phyloP scores from a whole-genome alignment of 1,140 invertebrate genomes.

The Zaprionus capensis region DNA sequence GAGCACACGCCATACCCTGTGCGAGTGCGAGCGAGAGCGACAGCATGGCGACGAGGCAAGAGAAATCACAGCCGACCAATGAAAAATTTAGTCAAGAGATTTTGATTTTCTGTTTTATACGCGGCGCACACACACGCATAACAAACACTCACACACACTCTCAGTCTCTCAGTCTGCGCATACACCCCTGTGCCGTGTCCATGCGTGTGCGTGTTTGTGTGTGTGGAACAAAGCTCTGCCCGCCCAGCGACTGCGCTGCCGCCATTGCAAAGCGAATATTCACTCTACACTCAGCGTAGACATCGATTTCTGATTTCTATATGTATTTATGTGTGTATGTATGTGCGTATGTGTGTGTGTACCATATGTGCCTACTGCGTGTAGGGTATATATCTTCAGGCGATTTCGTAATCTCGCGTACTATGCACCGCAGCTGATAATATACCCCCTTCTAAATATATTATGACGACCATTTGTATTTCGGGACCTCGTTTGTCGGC shows the following conservation, averaged over 20 bases:
- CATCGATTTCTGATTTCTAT: slow-evolving; percentile 41
- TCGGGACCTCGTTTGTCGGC: not conserved
- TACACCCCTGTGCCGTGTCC: slow-evolving; percentile 11
- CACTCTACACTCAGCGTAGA: slow-evolving; percentile 10
- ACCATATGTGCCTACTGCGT: too few species aligned
- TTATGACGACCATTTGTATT: slow-evolving; percentile 28
- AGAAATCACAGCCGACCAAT: slow-evolving; percentile 84
- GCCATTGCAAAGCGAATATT: slow-evolving; percentile 58
- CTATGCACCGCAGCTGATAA: slow-evolving; percentile 4
- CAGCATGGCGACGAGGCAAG: slow-evolving; percentile 54
- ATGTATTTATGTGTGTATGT: not conserved
- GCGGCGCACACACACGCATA: slow-evolving; percentile 67
- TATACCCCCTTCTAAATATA: not conserved
- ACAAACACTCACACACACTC: slow-evolving; percentile 36
- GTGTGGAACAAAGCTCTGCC: slow-evolving; percentile 47
- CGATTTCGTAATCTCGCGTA: slow-evolving; percentile 5
- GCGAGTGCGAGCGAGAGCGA: slow-evolving; percentile 43
- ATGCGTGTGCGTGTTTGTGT: slow-evolving; percentile 37
- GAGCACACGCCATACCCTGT: not conserved
- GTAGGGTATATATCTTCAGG: slow-evolving; percentile 3
- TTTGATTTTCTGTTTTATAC: slow-evolving; percentile 84
- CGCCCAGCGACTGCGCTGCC: slow-evolving; percentile 14
- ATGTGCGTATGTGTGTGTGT: not conserved
- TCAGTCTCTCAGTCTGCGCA: slow-evolving; percentile 3
- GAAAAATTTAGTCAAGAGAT: slow-evolving; percentile 85